Base-by-base conservation (phyloP, 2,797 vertebrate species). In the Psittacula derbiana region DNA sequence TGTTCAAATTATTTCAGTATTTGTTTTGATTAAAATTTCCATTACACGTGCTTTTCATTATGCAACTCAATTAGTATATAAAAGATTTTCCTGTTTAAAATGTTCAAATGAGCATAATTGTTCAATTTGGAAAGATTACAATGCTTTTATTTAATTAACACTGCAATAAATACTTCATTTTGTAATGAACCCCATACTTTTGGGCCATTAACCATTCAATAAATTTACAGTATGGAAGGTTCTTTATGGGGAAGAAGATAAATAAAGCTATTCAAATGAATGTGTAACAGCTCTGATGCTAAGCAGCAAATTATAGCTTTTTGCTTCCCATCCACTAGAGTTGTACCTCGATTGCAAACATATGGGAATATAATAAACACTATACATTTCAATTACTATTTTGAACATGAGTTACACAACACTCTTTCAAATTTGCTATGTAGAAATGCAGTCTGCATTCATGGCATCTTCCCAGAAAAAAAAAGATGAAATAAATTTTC, bases 91-190 rank as follows among this genome's bases (percentile, higher is more conserved):
- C 97, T 97, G 97, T 98, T 97, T 97, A 97, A 98, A 98, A 98
- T 98, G 98, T 98, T 98, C 98, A 98, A 98, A 98, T 98, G 98
- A 98, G 95, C 96, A 96, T 98, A 98, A 98, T 98, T 98, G 98
- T 99, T 98, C 98, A 98, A 98, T 98, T 98, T 99, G 98, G 98
- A 98, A 97, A 96, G 97, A 98, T 98, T 98, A 97, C 97, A 98
- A 97, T 98, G 97, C 97, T 98, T 98, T 97, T 98, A 98, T 98
- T 98, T 98, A 98, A 99, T 99, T 99, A 99, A 98, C 98, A 98
- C 98, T 95, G 98, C 97, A 98, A 98, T 98, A 98, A 98, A 98
- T 98, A 98, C 96, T 97, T 97, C 82, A 95, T 97, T 98, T 96
- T 97, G 97, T 98, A 98, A 98, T 98, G 97, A 97, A 98, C 97